phyloP scores from a whole-genome alignment of 2,797 vertebrate species.

The Salarias fasciatus region DNA sequence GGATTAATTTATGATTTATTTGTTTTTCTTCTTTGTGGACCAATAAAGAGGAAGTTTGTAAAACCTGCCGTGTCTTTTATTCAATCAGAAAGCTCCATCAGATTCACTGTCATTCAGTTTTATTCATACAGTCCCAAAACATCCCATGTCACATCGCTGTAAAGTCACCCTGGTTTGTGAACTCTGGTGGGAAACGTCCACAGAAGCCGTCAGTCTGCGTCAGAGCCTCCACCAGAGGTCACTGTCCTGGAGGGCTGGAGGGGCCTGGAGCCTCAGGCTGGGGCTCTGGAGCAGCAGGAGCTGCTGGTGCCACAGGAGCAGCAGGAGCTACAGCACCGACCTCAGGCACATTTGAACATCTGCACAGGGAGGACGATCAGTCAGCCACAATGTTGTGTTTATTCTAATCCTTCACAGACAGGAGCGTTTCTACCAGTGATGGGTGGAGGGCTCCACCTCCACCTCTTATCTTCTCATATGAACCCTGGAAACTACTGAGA shows the following conservation, averaged over 20 bases:
- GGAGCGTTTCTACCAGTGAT: no score
- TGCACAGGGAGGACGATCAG: constrained; percentile 24
- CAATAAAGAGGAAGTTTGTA: constrained; percentile 22
- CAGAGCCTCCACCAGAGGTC: neutral
- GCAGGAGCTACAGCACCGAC: no score
- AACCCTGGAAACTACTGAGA: no score
- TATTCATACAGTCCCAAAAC: constrained; percentile 3
- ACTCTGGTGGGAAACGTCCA: neutral
- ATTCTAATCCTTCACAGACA: no score
- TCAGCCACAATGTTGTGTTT: no score
- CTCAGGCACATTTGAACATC: constrained; percentile 32
- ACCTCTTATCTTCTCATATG: no score
- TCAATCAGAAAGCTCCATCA: constrained; percentile 4
- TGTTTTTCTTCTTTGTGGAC: constrained; percentile 20
- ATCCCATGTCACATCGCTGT: neutral
- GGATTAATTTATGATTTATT: constrained; percentile 29
- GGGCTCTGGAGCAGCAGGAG: constrained; percentile 1
- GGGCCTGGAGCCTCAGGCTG: neutral
- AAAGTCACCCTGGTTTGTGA: neutral
- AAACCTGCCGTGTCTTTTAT: neutral
- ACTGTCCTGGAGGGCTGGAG: constrained; percentile 20
- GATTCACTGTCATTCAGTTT: constrained; percentile 10
- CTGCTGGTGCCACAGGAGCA: no score
- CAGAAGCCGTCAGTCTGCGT: neutral
- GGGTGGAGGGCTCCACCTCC: no score